Base-by-base conservation (phyloP, 2,113 vertebrate genomes). In the Cyrtonyx montezumae region DNA sequence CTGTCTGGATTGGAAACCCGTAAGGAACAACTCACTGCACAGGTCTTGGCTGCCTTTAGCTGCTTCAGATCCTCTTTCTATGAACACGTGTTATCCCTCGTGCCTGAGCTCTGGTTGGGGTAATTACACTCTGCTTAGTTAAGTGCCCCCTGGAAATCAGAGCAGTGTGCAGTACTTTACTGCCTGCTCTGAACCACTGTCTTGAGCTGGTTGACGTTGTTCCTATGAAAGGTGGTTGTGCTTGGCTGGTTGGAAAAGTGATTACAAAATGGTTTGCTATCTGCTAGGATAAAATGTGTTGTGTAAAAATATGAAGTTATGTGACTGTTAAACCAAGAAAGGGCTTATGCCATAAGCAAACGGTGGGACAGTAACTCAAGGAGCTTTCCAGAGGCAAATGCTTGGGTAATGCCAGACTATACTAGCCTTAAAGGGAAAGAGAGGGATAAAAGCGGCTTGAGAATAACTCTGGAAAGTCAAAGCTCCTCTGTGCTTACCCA, bases 141-240 rank as follows among this genome's bases (percentile, higher is more conserved):
- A 67, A 75, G 2, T 3, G 5, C 7, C 23, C 8, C 6, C 3
- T 9, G 36, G 82, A 87, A 80, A 78, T 61, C 56, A 32, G 46
- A 80, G 43, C 51, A 67, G 75, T 15, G 2, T 34, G 11, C 9
- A 49, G 63, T 13, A 66, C 59, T 37, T 34, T 5, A 0, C 9
- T 12, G 11, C 11, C 45, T 53, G 59, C n/a, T 36, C 71, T 6
- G 46, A 76, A 76, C 30, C 40, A 6, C 32, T 0, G 4, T 30
- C 55, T 87, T 18, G 45, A 63, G 66, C 49, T 3, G 30, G 8
- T 17, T 48, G 63, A 45, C 0, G 0, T 19, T 9, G 53, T 5
- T 48, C 61, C 66, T 1, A 1, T 8, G 0, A 0, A 68, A 80
- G 45, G 34, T 4, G 8, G 18, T 11, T 42, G 17, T 13, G 76